Conservation (phyloP, 1,140 invertebrate species). For the Eriosoma lanigerum region DNA sequence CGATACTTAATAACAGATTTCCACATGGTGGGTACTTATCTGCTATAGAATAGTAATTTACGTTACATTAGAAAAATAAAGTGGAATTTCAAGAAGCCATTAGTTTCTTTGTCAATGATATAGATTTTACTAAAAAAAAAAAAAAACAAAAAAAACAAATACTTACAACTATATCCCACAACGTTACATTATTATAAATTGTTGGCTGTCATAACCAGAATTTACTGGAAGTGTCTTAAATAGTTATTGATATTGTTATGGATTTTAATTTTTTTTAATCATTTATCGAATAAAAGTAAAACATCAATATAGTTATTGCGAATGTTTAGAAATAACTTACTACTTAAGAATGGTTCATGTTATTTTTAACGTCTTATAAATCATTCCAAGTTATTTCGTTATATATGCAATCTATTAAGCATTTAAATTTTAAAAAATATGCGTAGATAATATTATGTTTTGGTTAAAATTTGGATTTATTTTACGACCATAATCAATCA, state of each 20-base stretch:
- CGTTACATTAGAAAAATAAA: background rate
- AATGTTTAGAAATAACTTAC: too few relatives aligned
- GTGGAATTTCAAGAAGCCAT: conserved; percentile 25
- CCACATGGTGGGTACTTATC: background rate
- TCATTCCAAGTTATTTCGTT: background rate
- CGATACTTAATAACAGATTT: conserved; percentile 32
- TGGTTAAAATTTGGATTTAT: background rate
- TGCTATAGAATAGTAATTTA: background rate
- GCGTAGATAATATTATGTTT: background rate
- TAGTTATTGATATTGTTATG: background rate
- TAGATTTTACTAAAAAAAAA: conserved; percentile 11
- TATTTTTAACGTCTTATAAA: background rate
- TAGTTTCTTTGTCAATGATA: background rate
- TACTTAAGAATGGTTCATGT: too few relatives aligned
- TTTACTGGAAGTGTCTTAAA: background rate
- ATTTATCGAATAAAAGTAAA: too few relatives aligned
- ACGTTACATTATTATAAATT: conserved; percentile 1
- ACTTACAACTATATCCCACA: background rate
- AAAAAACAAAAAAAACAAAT: background rate
- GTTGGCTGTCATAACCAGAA: background rate
- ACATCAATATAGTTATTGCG: too few relatives aligned
- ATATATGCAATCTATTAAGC: background rate
- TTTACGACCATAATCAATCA: background rate
- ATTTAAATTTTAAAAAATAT: background rate
- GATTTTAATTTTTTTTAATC: too few relatives aligned